These are phyloP conservation scores for Watersipora subatra DNA, from an alignment of 1,140 invertebrate species.

Conservation along the genomic window DNA sequence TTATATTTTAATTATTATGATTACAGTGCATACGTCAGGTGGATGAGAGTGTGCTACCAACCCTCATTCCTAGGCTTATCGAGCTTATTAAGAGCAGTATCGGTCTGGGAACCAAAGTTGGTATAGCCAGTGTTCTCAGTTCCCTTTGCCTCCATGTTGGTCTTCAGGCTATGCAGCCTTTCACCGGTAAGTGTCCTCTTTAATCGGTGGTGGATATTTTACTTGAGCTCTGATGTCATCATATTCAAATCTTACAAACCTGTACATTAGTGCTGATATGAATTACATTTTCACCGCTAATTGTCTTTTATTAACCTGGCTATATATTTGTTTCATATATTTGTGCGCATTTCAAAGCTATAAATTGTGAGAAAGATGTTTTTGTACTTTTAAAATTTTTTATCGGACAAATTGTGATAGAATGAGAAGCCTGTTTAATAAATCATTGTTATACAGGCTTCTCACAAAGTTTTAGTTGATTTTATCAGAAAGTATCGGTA, in stretches of 20 bases:
- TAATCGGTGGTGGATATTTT: not conserved
- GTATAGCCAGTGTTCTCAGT: constrained; percentile 59
- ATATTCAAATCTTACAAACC: not conserved
- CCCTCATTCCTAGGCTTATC: constrained; percentile 62
- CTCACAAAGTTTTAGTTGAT: too few species aligned
- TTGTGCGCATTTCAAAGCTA: not conserved
- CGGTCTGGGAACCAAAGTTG: constrained; percentile 61
- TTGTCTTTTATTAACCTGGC: not conserved
- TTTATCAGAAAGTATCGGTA: too few species aligned
- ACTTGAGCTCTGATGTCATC: not conserved
- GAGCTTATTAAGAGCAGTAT: constrained; percentile 67
- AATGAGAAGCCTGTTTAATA: too few species aligned
- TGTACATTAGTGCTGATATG: not conserved
- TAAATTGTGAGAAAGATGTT: not conserved
- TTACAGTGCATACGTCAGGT: constrained; percentile 68
- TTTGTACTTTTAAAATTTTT: too few species aligned
- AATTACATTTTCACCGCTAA: not conserved
- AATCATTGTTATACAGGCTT: too few species aligned
- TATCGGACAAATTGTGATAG: too few species aligned
- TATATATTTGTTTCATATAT: not conserved
- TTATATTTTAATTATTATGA: constrained; percentile 11
- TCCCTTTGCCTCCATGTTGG: constrained; percentile 50
- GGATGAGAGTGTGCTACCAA: constrained; percentile 57
- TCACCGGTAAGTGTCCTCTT: constrained; percentile 42
- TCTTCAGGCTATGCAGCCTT: constrained; percentile 49